A percentile compares a stretch with the other conserved stretches of the same genome.
These are phyloP conservation scores for Peribatodes rhomboidaria DNA, from an alignment of 2,888 invertebrate species.

Conservation along the genomic window DNA sequence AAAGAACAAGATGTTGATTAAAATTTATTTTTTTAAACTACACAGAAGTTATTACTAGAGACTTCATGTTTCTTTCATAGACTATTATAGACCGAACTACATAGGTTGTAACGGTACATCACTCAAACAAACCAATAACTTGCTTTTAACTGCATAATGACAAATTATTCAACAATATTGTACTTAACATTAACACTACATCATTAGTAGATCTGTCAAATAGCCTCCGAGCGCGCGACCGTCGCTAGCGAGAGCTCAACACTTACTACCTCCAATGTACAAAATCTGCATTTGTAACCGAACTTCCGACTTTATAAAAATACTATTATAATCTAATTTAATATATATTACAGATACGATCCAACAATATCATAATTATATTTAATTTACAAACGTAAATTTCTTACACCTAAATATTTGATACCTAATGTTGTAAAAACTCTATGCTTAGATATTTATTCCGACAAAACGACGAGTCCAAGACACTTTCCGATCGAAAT, in stretches of 20 bases:
- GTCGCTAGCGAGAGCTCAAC: not conserved
- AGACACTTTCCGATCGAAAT: constrained; percentile 28
- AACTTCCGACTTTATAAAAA: constrained; percentile 75
- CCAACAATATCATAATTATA: constrained; percentile 82
- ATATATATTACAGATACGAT: constrained; percentile 81
- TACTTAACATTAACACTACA: constrained; percentile 81
- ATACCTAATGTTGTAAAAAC: constrained; percentile 59
- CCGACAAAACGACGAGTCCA: constrained; percentile 53
- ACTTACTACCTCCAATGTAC: constrained; percentile 49
- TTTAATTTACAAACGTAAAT: constrained; percentile 80
- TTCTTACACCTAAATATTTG: constrained; percentile 66
- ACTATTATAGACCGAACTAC: constrained; percentile 63
- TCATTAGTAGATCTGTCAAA: constrained; percentile 56
- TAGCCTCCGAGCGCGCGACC: not conserved
- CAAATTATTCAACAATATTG: constrained; percentile 82
- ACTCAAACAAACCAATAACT: constrained; percentile 76
- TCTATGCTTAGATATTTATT: constrained; percentile 53
- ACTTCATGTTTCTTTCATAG: constrained; percentile 66
- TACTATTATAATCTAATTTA: constrained; percentile 72
- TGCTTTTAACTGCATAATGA: constrained; percentile 71
- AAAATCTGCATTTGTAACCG: constrained; percentile 59
- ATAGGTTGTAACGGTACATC: constrained; percentile 72
- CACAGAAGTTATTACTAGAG: constrained; percentile 77
- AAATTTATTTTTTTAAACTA: constrained; percentile 83
- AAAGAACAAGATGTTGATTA: constrained; percentile 59